A percentile compares a stretch with the other conserved stretches of the same genome.
Conservation (phyloP, 2,113 vertebrate species). For the Fregetta grallaria region DNA sequence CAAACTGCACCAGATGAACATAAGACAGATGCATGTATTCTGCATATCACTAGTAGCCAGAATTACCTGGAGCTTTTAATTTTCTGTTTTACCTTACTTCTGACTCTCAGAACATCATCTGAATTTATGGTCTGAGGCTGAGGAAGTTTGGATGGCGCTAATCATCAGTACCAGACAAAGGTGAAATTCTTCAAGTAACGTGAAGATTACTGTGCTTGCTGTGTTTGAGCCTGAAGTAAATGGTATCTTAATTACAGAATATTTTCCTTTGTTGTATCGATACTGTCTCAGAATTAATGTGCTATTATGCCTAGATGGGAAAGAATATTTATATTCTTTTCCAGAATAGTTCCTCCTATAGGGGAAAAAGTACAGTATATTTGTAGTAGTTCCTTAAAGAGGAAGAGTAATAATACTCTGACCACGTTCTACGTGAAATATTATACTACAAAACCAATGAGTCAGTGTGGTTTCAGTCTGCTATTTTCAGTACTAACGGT, state of each 20-base stretch:
- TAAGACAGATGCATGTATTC: not conserved
- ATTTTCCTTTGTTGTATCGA: not conserved
- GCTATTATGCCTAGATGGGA: not conserved
- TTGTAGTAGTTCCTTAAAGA: not conserved
- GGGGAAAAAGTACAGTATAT: not conserved
- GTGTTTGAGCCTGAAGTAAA: slow-evolving; percentile 36
- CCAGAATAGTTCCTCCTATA: not conserved
- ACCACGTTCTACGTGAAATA: not conserved
- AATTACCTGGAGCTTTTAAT: slow-evolving; percentile 9
- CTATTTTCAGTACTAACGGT: slow-evolving; percentile 42
- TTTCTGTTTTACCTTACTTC: not conserved
- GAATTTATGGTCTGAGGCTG: slow-evolving; percentile 29
- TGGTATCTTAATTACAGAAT: slow-evolving; percentile 29
- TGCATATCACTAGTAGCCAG: not conserved
- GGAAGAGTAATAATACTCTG: not conserved
- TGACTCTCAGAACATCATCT: not conserved
- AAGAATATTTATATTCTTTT: not conserved
- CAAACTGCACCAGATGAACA: not conserved
- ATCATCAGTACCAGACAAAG: not conserved
- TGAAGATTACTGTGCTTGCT: not conserved
- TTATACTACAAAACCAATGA: not conserved
- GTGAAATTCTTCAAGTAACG: not conserved
- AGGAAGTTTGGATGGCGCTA: not conserved
- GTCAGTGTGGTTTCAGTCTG: slow-evolving; percentile 26
- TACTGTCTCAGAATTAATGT: slow-evolving; percentile 34